A percentile compares a stretch with the other conserved stretches of the same genome.
Evolutionary conservation across 2,888 invertebrate species (phyloP).

Genomic region (Bombyx huttoni): DNA sequence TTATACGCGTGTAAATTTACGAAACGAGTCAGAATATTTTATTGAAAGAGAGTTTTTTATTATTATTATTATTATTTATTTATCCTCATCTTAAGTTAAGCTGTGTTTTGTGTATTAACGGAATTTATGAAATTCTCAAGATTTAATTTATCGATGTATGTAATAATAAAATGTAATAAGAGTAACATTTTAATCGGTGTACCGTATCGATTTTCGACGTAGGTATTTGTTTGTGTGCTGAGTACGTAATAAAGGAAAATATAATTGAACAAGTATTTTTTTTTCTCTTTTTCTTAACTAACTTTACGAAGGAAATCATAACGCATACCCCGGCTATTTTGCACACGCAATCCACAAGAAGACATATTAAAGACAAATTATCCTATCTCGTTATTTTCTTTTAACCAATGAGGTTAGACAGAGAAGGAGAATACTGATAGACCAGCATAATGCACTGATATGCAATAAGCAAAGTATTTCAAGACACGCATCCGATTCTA

Average conservation of each 20-base stretch:
- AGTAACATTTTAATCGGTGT: background rate
- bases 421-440: too few species aligned
- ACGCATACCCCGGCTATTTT: too few species aligned
- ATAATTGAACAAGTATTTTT: conserved; percentile 9
- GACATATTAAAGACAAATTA: too few species aligned
- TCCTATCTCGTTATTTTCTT: too few species aligned
- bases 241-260: conserved; percentile 21
- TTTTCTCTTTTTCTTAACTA: conserved; percentile 1
- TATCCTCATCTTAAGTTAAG: background rate
- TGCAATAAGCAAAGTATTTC: too few species aligned
- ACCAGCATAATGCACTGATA: too few species aligned
- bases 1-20: too few species aligned
- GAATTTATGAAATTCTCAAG: background rate
- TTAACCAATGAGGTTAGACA: too few species aligned
- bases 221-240: conserved; percentile 20
- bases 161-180: background rate
- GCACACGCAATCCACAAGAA: too few species aligned
- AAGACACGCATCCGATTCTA: too few species aligned
- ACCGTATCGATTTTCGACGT: background rate
- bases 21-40: too few species aligned
- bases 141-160: too few species aligned
- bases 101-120: background rate
- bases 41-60: background rate
- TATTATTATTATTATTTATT: background rate
- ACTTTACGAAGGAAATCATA: background rate